A percentile compares a stretch with the other conserved stretches of the same genome.
Evolutionary conservation across 2,113 vertebrate genomes (phyloP).

Genomic region (Ursus arctos): DNA sequence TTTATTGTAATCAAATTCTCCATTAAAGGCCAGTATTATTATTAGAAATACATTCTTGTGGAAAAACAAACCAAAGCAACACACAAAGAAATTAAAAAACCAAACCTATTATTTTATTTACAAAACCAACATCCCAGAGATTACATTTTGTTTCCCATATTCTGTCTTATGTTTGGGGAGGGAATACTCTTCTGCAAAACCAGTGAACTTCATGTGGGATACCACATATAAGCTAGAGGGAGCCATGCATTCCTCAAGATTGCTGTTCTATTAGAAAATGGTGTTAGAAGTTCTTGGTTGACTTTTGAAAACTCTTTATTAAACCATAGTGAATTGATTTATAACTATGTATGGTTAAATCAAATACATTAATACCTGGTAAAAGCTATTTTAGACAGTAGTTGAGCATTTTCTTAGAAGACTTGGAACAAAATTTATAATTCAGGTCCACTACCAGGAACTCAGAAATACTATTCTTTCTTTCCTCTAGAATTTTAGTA

Average conservation of each 20-base stretch:
- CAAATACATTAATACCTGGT: background rate
- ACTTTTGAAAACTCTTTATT: background rate
- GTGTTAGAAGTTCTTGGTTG: background rate
- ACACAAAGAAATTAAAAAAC: background rate
- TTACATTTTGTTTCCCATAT: background rate
- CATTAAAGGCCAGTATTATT: constrained; percentile 10
- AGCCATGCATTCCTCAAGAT: background rate
- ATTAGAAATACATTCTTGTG: background rate
- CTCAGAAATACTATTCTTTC: background rate
- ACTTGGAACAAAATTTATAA: background rate
- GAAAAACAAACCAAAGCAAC: constrained; percentile 17
- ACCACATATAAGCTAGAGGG: background rate
- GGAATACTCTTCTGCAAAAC: background rate
- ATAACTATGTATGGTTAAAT: background rate
- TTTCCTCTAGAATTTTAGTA: background rate
- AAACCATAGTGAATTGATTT: background rate
- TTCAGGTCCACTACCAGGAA: background rate
- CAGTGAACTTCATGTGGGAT: background rate
- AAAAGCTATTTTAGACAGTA: background rate
- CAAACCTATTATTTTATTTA: constrained; percentile 30
- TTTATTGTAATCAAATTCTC: constrained; percentile 3
- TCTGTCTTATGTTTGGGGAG: background rate
- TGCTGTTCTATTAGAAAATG: background rate
- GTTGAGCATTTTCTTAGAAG: background rate
- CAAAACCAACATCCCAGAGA: background rate